Evolutionary conservation across 2,888 invertebrate genomes (phyloP).

Genomic region (Chalcis sispes): DNA sequence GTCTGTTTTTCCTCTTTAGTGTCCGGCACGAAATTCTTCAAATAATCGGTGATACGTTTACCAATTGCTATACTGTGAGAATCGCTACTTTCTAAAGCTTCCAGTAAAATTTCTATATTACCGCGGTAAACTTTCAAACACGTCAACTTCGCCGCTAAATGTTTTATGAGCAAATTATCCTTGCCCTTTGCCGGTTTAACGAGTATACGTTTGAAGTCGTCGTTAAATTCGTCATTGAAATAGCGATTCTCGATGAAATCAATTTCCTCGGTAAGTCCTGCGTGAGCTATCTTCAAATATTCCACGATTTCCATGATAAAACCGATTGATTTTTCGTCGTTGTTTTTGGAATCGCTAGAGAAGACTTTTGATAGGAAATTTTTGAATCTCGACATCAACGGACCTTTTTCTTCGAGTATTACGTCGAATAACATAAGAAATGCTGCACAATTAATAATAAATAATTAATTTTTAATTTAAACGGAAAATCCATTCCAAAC

Average conservation of each 20-base stretch:
- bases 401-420: slow-evolving; percentile 51
- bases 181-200: slow-evolving; percentile 11
- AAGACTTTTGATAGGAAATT: slow-evolving; percentile 47
- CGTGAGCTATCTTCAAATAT: slow-evolving; percentile 41
- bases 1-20: slow-evolving; percentile 55
- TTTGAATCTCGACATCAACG: slow-evolving; percentile 26
- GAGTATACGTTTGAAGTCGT: slow-evolving; percentile 46
- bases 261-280: slow-evolving; percentile 49
- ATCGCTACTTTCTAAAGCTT: slow-evolving; percentile 47
- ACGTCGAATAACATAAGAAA: slow-evolving; percentile 52
- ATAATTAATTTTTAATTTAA: background rate
- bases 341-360: background rate
- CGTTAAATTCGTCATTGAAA: slow-evolving; percentile 46
- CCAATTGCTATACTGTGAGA: slow-evolving; percentile 26
- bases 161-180: slow-evolving; percentile 45
- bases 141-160: slow-evolving; percentile 48
- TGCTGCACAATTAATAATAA: slow-evolving; percentile 18
- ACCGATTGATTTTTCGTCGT: slow-evolving; percentile 22
- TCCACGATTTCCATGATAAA: slow-evolving; percentile 39
- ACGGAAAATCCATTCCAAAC: too few species aligned
- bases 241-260: slow-evolving; percentile 42
- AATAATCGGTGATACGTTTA: slow-evolving; percentile 50
- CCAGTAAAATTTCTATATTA: slow-evolving; percentile 47
- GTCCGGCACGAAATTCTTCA: slow-evolving; percentile 51
- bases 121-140: slow-evolving; percentile 43